Evolutionary conservation across 2,888 invertebrate genomes (phyloP).

Genomic region (Chrysolina oricalcia): DNA sequence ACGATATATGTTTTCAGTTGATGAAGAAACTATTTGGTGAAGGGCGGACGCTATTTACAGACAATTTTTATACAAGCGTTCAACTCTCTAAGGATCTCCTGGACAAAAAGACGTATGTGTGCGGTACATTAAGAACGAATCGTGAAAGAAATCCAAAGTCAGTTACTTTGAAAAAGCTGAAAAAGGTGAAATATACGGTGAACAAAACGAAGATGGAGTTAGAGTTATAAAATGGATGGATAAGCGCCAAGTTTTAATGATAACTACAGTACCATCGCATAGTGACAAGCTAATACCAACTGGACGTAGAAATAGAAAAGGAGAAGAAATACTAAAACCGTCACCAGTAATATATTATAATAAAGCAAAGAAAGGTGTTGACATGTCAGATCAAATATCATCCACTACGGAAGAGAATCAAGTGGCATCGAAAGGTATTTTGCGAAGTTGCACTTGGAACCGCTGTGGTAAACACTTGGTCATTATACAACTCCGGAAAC

Average conservation of each 20-base stretch:
- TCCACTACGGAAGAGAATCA: background rate
- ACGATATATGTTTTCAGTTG: constrained; percentile 25
- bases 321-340: constrained; percentile 45
- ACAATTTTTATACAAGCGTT: constrained; percentile 42
- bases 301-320: constrained; percentile 37
- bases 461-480: constrained; percentile 29
- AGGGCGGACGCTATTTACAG: constrained; percentile 37
- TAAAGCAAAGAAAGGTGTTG: constrained; percentile 46
- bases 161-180: too few species aligned
- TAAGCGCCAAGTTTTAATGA: constrained; percentile 43
- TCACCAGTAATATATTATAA: constrained; percentile 42
- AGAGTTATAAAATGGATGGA: constrained; percentile 40
- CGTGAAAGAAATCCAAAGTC: too few species aligned
- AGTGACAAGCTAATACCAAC: constrained; percentile 35
- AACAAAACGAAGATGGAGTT: too few species aligned
- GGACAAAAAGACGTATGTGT: constrained; percentile 35
- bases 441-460: constrained; percentile 26
- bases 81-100: constrained; percentile 37
- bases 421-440: constrained; percentile 30
- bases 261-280: constrained; percentile 38
- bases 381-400: constrained; percentile 18
- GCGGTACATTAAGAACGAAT: constrained; percentile 26
- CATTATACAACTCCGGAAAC: constrained; percentile 22
- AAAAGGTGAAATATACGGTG: too few species aligned
- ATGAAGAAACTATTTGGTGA: constrained; percentile 30